These are phyloP conservation scores for Etia nguti DNA, from an alignment of 2,113 vertebrate species.

Conservation along the genomic window DNA sequence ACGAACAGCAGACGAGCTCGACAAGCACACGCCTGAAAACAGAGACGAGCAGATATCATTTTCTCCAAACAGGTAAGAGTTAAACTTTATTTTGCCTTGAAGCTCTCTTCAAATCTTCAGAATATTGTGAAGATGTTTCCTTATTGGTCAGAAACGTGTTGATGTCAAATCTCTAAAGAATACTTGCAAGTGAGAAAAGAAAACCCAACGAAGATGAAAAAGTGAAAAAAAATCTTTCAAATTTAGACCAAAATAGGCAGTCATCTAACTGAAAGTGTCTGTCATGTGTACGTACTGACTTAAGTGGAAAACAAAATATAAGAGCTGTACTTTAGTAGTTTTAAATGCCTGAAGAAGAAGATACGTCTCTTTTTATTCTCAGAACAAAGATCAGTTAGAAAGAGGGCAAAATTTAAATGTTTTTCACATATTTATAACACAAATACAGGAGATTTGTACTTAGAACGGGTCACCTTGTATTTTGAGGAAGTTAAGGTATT, in stretches of 20 bases:
- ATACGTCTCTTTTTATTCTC: not conserved
- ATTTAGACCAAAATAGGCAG: not conserved
- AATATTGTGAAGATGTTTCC: not conserved
- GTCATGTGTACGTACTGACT: not conserved
- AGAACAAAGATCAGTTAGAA: not conserved
- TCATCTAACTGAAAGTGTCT: not conserved
- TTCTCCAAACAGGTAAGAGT: conserved; percentile 22
- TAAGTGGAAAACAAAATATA: not conserved
- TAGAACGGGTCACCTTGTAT: not conserved
- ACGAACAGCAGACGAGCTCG: not conserved
- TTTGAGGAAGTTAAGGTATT: not conserved
- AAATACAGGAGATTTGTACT: not conserved
- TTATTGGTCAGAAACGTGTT: not conserved
- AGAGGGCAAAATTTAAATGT: not conserved
- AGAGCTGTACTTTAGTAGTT: not conserved
- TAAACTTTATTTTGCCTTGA: not conserved
- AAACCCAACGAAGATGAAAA: not conserved
- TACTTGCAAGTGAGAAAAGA: not conserved
- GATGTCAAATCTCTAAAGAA: not conserved
- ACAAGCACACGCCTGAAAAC: not conserved
- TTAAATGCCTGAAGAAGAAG: not conserved
- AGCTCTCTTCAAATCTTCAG: not conserved
- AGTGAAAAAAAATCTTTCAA: not conserved
- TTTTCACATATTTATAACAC: not conserved
- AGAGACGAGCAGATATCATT: not conserved